Base-by-base conservation (phyloP, 2,113 vertebrate species). In the Castor canadensis region DNA sequence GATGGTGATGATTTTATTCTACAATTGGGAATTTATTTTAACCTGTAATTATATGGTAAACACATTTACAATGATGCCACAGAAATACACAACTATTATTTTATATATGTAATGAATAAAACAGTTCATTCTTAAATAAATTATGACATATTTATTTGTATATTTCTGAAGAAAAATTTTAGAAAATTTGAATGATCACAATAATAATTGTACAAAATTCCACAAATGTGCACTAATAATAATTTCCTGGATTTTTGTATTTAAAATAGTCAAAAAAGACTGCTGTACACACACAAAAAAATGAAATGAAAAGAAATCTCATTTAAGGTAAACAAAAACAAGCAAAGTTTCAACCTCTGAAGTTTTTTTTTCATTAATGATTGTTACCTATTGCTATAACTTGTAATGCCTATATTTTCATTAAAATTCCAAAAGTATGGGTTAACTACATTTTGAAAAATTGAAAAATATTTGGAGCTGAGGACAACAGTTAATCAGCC, bases 401-500 rank as follows among this genome's bases (percentile, higher is more conserved):
- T 69, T 93, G 9, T 32, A 64, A 71, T 62, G 84, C 26, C 20
- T 86, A 89, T 13, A 52, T 22, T 91, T 86, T 91, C 69, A 54
- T 87, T 91, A 87, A 92, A 95, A 90, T 76, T 95, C 8, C 15
- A 89, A 85, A 95, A 88, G 67, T 93, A 88, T 98, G 88, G 97
- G 96, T 66, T 97, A 97, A 97, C 92, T 96, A 73, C 64, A 97
- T n/a, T n/a, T n/a, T n/a, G n/a, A n/a, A n/a, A n/a, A n/a, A n/a
- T 95, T 83, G 83, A 87, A 64, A 98, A 97, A 94, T 97, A 97
- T 97, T 98, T 98, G 95, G 81, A 97, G 64, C 97, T 96, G 96
- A 98, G 89, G 95, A 96, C 95, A 98, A 97, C 81, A 98, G 97
- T 97, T 98, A 96, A 93, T 96, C 90, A 96, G 95, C 93, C 96